Base-by-base conservation (phyloP, 2,797 vertebrate species). In the Oryzias dopingdopingensis region DNA sequence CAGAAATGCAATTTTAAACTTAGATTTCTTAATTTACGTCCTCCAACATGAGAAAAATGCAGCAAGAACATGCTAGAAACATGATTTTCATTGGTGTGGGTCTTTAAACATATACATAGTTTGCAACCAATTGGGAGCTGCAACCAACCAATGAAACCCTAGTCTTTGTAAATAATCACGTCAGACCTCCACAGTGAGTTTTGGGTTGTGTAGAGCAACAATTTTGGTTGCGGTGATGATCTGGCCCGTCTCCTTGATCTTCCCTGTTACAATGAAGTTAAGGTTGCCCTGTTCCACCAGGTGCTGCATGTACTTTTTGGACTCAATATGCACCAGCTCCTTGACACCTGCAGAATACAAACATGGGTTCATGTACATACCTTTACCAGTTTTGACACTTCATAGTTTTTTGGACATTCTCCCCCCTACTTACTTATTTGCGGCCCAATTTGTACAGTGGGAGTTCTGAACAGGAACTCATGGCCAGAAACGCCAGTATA, bases 211-310 rank as follows among this genome's bases (percentile, higher is more conserved):
- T 79, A 98, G 88, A 7, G 82, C 43, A 2, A 88, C 26, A 0
- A 92, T 84, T 76, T 93, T 96, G 93, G 97, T 95, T 44, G 81
- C 70, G 0, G 92, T 93, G 80, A 97, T 46, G 57, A 96, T 91
- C 70, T 93, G 92, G 3, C 81, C 82, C 0, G 94, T 94, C 87
- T 98, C 94, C 0, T 91, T 89, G 69, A 98, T 86, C 20, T 93
- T 94, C 0, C 95, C 95, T 0, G 95, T 97, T 56, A 91, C 86
- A 4, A 98, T 96, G 85, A 99, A 96, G 79, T 98, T 88, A 42
- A 98, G 92, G 74, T 93, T 93, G 3, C 93, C 93, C 86, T 99
- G 97, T 53, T 98, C 97, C 83, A 98, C 89, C 79, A 98, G 89
- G 20, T 92, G 83, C 32, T 52, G 85, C 90, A 96, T 89, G 87